These are phyloP conservation scores for Peromyscus maniculatus DNA, from an alignment of 2,113 vertebrate species.

Conservation along the genomic window DNA sequence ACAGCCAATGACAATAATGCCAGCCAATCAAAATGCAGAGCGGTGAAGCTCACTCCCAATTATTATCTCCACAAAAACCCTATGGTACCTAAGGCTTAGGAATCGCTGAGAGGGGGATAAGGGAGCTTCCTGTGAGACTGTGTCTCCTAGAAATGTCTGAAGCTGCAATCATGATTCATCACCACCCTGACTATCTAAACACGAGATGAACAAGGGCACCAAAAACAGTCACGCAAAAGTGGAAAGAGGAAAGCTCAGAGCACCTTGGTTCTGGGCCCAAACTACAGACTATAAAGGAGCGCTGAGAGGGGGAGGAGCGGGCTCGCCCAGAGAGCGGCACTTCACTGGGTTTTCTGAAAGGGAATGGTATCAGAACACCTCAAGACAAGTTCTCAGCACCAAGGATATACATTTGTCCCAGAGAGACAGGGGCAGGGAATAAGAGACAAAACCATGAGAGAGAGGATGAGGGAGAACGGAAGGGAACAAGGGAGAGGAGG, in stretches of 20 bases:
- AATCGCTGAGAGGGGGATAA: background rate
- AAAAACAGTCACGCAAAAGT: background rate
- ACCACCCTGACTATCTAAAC: background rate
- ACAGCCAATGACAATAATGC: background rate
- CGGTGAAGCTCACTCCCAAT: background rate
- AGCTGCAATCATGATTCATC: background rate
- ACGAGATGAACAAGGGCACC: background rate
- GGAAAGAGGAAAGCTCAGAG: background rate
- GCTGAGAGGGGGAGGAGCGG: background rate
- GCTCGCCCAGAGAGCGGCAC: background rate
- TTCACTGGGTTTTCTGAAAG: background rate
- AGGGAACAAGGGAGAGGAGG: too few relatives aligned
- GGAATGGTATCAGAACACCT: too few relatives aligned
- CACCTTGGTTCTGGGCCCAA: background rate
- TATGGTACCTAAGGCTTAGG: background rate
- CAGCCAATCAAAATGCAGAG: too few relatives aligned
- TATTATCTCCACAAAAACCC: background rate
- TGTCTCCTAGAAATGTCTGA: background rate
- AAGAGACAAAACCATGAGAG: too few relatives aligned
- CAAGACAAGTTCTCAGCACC: too few relatives aligned
- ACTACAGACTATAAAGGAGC: background rate
- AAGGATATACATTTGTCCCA: too few relatives aligned
- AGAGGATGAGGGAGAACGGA: too few relatives aligned
- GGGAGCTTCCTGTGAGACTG: background rate
- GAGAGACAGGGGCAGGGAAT: too few relatives aligned